phyloP scores from a whole-genome alignment of 1,140 invertebrate species.

The Drosophila bipectinata region DNA sequence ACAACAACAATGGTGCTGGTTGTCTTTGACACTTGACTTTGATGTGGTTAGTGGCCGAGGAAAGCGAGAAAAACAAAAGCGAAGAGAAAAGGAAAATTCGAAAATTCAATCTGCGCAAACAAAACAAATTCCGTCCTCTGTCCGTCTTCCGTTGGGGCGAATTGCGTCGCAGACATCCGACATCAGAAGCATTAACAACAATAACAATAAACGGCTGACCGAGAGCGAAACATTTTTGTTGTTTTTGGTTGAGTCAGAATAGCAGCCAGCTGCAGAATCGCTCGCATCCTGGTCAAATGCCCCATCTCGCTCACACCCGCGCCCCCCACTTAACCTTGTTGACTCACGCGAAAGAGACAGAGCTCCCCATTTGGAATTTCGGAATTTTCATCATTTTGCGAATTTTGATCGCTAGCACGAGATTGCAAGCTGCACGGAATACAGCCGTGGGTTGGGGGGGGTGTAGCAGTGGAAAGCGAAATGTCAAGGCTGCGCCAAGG shows the following conservation, averaged over 20 bases:
- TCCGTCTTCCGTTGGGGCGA: slow-evolving; percentile 44
- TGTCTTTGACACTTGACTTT: slow-evolving; percentile 79
- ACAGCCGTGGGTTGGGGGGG: background rate
- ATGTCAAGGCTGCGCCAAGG: slow-evolving; percentile 63
- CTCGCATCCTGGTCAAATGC: slow-evolving; percentile 52
- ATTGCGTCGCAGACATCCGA: slow-evolving; percentile 69
- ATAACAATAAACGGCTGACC: slow-evolving; percentile 38
- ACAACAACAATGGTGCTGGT: slow-evolving; percentile 44
- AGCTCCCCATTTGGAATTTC: slow-evolving; percentile 62
- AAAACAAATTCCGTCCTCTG: slow-evolving; percentile 44
- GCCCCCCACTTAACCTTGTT: slow-evolving; percentile 57
- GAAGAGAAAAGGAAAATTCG: slow-evolving; percentile 36
- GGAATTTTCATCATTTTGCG: slow-evolving; percentile 29
- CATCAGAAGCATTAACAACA: slow-evolving; percentile 51
- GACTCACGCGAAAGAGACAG: slow-evolving; percentile 58
- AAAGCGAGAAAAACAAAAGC: slow-evolving; percentile 43
- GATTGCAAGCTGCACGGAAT: slow-evolving; percentile 11
- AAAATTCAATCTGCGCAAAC: slow-evolving; percentile 48
- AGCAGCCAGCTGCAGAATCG: slow-evolving; percentile 31
- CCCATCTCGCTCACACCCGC: slow-evolving; percentile 7
- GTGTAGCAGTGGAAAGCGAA: slow-evolving; percentile 20
- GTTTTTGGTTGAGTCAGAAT: slow-evolving; percentile 13
- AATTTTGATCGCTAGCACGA: slow-evolving; percentile 17
- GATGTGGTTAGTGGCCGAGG: slow-evolving; percentile 47
- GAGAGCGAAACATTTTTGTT: slow-evolving; percentile 42